Percentiles rank a stretch among this genome's conserved stretches.
Conservation (phyloP, 2,113 vertebrate genomes). For the Triplophysa tibetana region DNA sequence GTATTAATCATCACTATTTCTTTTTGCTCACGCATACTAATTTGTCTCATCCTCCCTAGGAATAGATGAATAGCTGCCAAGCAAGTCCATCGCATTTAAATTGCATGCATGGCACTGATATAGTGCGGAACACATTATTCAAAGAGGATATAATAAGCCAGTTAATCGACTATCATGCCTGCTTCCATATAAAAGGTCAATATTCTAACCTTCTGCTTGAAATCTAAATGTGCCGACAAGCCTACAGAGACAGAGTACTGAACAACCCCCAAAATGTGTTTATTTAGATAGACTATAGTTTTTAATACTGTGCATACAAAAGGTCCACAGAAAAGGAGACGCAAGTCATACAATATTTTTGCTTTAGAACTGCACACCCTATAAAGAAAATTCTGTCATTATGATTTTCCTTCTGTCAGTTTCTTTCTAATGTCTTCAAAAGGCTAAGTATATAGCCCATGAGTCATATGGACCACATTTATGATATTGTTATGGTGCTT, state of each 20-base stretch:
- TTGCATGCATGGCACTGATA: constrained; percentile 31
- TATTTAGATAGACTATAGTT: too few species aligned
- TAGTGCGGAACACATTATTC: not conserved
- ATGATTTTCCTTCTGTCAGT: too few species aligned
- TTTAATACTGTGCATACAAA: too few species aligned
- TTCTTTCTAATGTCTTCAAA: too few species aligned
- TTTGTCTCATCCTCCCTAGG: constrained; percentile 9
- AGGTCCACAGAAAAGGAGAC: too few species aligned
- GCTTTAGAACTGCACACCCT: too few species aligned
- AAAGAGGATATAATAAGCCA: constrained; percentile 29
- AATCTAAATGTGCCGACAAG: constrained; percentile 11
- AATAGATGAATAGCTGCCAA: constrained; percentile 32
- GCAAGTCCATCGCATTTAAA: constrained; percentile 34
- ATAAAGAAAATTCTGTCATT: too few species aligned
- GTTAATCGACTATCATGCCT: not conserved
- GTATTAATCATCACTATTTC: constrained; percentile 1
- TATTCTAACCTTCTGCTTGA: constrained; percentile 31
- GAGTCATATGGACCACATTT: too few species aligned
- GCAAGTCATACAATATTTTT: too few species aligned
- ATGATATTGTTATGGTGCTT: too few species aligned
- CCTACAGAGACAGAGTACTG: not conserved
- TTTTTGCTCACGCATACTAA: constrained; percentile 41
- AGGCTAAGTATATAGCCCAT: too few species aligned
- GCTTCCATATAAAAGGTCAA: constrained; percentile 37
- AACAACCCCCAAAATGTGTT: not conserved